These are phyloP conservation scores for Acanthosepion esculentum DNA, from an alignment of 2,888 invertebrate species.

Conservation along the genomic window DNA sequence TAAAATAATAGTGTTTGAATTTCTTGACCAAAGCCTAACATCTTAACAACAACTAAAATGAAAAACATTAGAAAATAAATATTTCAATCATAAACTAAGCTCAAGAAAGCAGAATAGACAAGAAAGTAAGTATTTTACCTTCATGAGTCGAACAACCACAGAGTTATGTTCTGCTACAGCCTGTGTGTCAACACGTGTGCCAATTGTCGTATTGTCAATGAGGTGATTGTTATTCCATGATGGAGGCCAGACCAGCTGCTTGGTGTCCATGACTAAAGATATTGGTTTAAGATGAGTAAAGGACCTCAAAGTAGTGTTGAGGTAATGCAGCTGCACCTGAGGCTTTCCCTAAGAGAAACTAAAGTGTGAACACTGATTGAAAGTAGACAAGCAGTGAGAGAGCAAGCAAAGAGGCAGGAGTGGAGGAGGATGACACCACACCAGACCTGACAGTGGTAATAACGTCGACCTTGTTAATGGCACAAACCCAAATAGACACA, in stretches of 20 bases:
- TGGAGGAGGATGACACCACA: not conserved
- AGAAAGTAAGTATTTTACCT: conserved; percentile 41
- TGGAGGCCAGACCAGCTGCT: conserved; percentile 42
- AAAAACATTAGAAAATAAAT: not conserved
- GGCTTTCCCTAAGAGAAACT: conserved; percentile 20
- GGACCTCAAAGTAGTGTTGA: not conserved
- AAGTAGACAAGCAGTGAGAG: conserved; percentile 34
- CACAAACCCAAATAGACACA: conserved; percentile 13
- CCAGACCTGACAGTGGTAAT: conserved; percentile 6
- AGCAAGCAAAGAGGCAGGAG: not conserved
- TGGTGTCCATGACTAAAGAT: conserved; percentile 38
- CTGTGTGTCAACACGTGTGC: conserved; percentile 44
- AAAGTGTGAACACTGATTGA: conserved; percentile 21
- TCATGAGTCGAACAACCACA: conserved; percentile 43
- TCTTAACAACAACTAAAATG: not conserved
- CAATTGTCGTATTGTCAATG: conserved; percentile 34
- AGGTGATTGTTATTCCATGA: conserved; percentile 45
- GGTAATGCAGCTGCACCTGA: conserved; percentile 9
- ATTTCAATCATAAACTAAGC: not conserved
- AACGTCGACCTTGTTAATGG: conserved; percentile 34
- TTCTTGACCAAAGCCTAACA: not conserved
- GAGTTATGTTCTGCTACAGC: conserved; percentile 46
- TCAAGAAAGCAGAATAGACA: not conserved
- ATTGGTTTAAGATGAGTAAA: not conserved
- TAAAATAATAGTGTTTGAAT: not conserved